A percentile compares a stretch with the other conserved stretches of the same genome.
These are phyloP conservation scores for Euspilapteryx auroguttella DNA, from an alignment of 2,888 invertebrate genomes.

Conservation along the genomic window DNA sequence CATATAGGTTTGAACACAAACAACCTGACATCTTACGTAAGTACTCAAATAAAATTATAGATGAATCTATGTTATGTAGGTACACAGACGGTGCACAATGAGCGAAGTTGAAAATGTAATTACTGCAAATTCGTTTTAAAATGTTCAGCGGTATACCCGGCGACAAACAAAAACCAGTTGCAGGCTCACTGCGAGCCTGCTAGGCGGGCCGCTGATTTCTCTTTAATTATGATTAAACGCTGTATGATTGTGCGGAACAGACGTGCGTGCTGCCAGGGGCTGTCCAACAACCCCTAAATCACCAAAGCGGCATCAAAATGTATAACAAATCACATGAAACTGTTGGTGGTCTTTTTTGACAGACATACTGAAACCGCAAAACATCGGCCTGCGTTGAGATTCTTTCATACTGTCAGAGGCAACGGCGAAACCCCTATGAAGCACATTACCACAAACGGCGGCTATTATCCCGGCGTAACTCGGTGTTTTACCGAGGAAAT, in stretches of 20 bases:
- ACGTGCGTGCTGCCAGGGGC: slow-evolving; percentile 18
- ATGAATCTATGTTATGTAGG: no score
- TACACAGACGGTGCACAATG: slow-evolving; percentile 1
- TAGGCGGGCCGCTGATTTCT: slow-evolving; percentile 32
- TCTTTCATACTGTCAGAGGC: no score
- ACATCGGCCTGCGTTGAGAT: no score
- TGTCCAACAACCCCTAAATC: neutral
- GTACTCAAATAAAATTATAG: no score
- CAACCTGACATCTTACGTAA: no score
- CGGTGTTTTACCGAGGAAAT: slow-evolving; percentile 21
- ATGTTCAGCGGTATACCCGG: slow-evolving; percentile 4
- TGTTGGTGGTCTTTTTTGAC: no score
- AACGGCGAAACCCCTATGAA: no score
- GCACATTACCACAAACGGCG: no score
- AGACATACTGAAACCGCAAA: no score
- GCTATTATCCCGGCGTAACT: slow-evolving; percentile 13
- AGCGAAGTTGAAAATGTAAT: slow-evolving; percentile 4
- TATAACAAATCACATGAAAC: no score
- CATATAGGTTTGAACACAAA: no score
- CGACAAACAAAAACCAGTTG: slow-evolving; percentile 33
- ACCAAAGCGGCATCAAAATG: no score
- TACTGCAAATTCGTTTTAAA: slow-evolving; percentile 6
- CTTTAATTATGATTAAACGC: slow-evolving; percentile 59
- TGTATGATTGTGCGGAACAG: slow-evolving; percentile 36
- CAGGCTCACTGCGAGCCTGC: slow-evolving; percentile 18